Conservation (phyloP, 2,888 invertebrate species). For the Lochmaea capreae region DNA sequence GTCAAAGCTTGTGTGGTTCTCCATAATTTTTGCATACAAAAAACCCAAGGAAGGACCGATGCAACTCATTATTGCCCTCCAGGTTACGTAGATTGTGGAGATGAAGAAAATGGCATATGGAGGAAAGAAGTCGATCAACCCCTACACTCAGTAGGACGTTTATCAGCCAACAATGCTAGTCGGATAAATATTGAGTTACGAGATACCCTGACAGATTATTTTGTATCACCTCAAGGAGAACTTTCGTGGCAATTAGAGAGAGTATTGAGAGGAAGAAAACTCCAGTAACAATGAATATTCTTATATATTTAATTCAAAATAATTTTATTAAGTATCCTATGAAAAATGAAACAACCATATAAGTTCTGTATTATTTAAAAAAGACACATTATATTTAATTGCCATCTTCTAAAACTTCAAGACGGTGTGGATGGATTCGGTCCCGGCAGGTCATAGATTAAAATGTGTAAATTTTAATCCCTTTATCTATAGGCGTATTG, state of each 20-base stretch:
- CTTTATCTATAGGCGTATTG: too few species aligned
- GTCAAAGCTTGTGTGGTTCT: constrained; percentile 44
- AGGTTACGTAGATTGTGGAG: constrained; percentile 39
- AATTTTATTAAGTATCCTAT: too few species aligned
- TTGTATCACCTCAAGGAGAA: neutral
- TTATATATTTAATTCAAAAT: too few species aligned
- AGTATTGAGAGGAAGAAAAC: constrained; percentile 7
- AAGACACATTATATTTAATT: too few species aligned
- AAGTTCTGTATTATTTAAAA: too few species aligned
- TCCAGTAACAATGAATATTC: neutral
- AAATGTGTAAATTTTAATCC: too few species aligned
- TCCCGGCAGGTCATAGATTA: too few species aligned
- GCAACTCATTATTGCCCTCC: constrained; percentile 23
- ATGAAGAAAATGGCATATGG: constrained; percentile 19
- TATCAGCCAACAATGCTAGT: constrained; percentile 6
- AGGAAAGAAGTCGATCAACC: constrained; percentile 12
- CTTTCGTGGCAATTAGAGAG: constrained; percentile 5
- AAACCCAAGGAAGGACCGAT: constrained; percentile 37
- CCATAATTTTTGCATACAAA: constrained; percentile 44
- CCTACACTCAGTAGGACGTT: constrained; percentile 1
- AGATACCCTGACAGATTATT: constrained; percentile 8
- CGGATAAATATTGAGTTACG: neutral
- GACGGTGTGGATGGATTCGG: too few species aligned
- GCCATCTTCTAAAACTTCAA: too few species aligned
- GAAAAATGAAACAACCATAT: too few species aligned